These are phyloP conservation scores for Hoplias malabaricus DNA, from an alignment of 2,113 vertebrate species.

Conservation along the genomic window DNA sequence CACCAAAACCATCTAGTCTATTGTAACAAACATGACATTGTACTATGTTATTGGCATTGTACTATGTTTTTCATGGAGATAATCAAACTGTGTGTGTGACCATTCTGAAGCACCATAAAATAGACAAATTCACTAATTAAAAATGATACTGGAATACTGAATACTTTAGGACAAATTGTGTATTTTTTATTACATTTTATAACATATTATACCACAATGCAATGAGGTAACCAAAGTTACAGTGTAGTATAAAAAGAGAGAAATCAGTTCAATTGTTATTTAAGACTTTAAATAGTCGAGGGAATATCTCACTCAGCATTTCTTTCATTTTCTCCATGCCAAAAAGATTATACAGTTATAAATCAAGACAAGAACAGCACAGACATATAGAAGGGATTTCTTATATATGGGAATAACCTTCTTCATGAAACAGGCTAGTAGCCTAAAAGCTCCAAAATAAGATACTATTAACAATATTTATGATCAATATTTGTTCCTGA, in stretches of 20 bases:
- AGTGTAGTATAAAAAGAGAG: no score
- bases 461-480: no score
- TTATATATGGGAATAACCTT: not conserved
- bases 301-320: not conserved
- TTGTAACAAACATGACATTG: no score
- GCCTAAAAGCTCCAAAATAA: not conserved
- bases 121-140: no score
- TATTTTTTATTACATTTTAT: not conserved
- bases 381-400: not conserved
- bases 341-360: not conserved
- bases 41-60: no score
- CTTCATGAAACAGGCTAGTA: not conserved
- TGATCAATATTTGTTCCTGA: no score
- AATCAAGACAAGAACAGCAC: not conserved
- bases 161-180: not conserved
- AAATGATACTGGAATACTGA: not conserved
- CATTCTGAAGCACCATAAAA: no score
- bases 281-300: not conserved
- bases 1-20: no score
- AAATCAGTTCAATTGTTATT: not conserved
- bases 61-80: no score
- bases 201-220: not conserved
- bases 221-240: no score
- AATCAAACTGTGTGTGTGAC: no score
- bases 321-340: conserved; percentile 1